These are phyloP conservation scores for Ceyx cyanopectus DNA, from an alignment of 2,113 vertebrate genomes.

Conservation along the genomic window DNA sequence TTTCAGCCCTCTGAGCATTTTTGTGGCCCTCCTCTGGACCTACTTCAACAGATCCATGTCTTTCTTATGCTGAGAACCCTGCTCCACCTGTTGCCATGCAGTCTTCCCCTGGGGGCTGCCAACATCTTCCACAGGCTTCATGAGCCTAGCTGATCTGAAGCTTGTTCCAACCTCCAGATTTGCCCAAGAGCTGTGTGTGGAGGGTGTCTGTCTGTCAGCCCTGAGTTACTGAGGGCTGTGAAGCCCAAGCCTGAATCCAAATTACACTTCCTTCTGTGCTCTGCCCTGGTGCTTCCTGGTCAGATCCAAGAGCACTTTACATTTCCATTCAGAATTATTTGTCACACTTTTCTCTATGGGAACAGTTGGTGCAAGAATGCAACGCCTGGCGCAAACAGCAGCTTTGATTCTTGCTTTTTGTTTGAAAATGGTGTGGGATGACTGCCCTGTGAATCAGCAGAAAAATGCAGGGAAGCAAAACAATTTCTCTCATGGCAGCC, in stretches of 20 bases:
- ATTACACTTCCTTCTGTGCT: not conserved
- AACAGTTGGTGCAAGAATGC: not conserved
- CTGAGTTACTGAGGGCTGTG: not conserved
- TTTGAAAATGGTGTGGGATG: conserved; percentile 21
- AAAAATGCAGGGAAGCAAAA: conserved; percentile 11
- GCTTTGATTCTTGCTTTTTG: not conserved
- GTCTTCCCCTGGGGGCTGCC: rapidly evolving
- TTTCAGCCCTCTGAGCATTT: not conserved
- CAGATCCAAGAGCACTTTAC: not conserved
- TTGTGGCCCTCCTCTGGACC: not conserved
- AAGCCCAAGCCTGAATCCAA: not conserved
- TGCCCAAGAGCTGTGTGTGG: rapidly evolving
- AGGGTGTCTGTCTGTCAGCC: not conserved
- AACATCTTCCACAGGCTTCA: not conserved
- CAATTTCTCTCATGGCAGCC: not conserved
- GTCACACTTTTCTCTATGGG: not conserved
- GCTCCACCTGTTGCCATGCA: rapidly evolving
- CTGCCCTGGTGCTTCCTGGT: not conserved
- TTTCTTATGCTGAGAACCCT: not conserved
- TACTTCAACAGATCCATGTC: not conserved
- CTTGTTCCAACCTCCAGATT: not conserved
- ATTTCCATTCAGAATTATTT: not conserved
- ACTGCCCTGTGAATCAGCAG: not conserved
- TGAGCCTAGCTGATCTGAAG: not conserved
- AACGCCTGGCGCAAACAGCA: not conserved